These are phyloP conservation scores for Hydropsyche tenuis DNA, from an alignment of 1,140 invertebrate genomes.

Conservation along the genomic window DNA sequence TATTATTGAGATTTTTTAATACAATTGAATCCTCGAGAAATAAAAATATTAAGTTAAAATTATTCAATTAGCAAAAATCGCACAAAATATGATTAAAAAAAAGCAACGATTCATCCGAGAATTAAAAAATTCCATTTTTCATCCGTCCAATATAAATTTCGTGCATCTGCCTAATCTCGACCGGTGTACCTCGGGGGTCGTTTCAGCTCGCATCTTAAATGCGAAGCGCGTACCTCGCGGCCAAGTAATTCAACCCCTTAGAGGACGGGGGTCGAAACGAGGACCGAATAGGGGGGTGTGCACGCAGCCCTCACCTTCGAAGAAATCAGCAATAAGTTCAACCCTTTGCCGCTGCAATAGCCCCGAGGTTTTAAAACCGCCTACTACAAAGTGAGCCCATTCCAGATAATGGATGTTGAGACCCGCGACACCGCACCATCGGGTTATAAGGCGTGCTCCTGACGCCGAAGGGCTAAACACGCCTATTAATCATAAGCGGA, in stretches of 20 bases:
- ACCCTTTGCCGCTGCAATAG: constrained; percentile 47
- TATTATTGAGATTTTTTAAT: too few species aligned
- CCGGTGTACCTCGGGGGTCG: constrained; percentile 2
- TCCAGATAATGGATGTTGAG: constrained; percentile 39
- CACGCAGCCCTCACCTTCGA: constrained; percentile 23
- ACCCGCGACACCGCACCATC: neutral
- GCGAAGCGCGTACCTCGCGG: constrained; percentile 43
- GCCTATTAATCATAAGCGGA: constrained; percentile 20
- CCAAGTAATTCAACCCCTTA: constrained; percentile 28
- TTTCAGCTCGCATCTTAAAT: constrained; percentile 45
- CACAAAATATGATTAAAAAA: too few species aligned
- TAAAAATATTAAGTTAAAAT: too few species aligned
- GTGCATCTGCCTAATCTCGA: constrained; percentile 9
- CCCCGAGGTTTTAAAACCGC: constrained; percentile 44
- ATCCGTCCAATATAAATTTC: neutral
- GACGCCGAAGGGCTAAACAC: neutral
- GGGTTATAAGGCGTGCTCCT: neutral
- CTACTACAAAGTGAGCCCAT: constrained; percentile 41
- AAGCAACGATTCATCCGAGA: neutral
- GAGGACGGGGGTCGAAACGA: too few species aligned
- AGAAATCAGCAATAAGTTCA: constrained; percentile 49
- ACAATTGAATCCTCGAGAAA: too few species aligned
- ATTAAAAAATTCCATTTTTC: too few species aligned
- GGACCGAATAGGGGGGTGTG: neutral
- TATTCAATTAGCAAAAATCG: too few species aligned